A percentile compares a stretch with the other conserved stretches of the same genome.
Conservation (phyloP, 2,113 vertebrate genomes). For the Rutilus rutilus region DNA sequence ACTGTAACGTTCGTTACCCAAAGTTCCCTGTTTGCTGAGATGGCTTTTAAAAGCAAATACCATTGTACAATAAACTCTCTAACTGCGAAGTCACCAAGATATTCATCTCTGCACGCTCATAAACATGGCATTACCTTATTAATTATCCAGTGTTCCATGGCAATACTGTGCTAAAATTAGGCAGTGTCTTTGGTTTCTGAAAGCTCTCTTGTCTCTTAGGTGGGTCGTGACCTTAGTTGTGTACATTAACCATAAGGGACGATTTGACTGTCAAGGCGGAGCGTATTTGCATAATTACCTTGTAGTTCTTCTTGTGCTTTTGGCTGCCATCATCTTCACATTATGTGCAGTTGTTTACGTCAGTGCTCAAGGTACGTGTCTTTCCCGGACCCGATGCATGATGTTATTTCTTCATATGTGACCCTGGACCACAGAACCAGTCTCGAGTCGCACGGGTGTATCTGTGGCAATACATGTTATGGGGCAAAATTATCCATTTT, state of each 20-base stretch:
- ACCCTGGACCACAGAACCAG: too few relatives aligned
- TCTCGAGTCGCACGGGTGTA: too few relatives aligned
- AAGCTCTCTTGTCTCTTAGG: slow-evolving; percentile 69
- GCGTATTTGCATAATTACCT: slow-evolving; percentile 84
- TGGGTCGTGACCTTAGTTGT: slow-evolving; percentile 87
- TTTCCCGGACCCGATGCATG: too few relatives aligned
- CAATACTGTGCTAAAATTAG: neutral
- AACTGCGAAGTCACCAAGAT: neutral
- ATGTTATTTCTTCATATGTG: neutral
- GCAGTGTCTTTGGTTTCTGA: too few relatives aligned
- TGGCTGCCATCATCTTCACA: slow-evolving; percentile 83
- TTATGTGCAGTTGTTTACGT: slow-evolving; percentile 84
- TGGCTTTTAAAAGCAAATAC: neutral
- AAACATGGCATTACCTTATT: neutral
- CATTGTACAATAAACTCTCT: neutral
- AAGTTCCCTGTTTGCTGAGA: too few relatives aligned
- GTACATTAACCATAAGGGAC: slow-evolving; percentile 80
- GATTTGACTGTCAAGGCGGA: slow-evolving; percentile 82
- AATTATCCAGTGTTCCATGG: neutral
- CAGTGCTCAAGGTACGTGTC: slow-evolving; percentile 88
- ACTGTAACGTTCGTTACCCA: too few relatives aligned
- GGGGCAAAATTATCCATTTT: too few relatives aligned
- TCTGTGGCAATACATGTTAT: too few relatives aligned
- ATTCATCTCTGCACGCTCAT: neutral
- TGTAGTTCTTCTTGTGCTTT: slow-evolving; percentile 83